phyloP scores from a whole-genome alignment of 2,113 vertebrate species.

The Candoia aspera region DNA sequence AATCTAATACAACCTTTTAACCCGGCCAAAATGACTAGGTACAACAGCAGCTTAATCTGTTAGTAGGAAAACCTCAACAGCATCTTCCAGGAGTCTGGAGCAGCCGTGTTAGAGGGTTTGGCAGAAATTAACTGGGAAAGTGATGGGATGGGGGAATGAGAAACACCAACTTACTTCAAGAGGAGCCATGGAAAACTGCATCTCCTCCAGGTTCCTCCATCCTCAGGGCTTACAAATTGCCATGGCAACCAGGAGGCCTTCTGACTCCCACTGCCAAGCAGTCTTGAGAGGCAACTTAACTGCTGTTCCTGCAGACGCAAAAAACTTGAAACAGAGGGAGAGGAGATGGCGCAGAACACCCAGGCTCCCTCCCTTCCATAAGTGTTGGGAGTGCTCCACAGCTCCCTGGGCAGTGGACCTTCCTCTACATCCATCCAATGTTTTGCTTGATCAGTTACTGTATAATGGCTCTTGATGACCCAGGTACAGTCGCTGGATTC shows the following conservation, averaged over 20 bases:
- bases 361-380: not conserved
- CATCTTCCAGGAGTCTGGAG: too few relatives aligned
- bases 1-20: too few relatives aligned
- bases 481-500: not conserved
- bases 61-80: too few relatives aligned
- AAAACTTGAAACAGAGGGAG: not conserved
- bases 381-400: not conserved
- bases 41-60: too few relatives aligned
- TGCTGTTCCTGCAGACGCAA: not conserved
- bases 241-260: not conserved
- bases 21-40: too few relatives aligned
- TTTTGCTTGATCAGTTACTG: not conserved
- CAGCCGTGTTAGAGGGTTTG: too few relatives aligned
- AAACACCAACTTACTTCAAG: not conserved
- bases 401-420: not conserved
- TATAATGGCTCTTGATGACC: not conserved
- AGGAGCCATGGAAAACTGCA: not conserved
- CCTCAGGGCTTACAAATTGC: not conserved
- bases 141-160: not conserved
- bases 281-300: not conserved
- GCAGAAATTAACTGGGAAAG: not conserved
- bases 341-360: not conserved
- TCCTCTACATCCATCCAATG: not conserved
- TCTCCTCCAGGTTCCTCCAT: not conserved
- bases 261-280: not conserved